Evolutionary conservation across 2,797 vertebrate genomes (phyloP).

Genomic region (Lateolabrax maculatus): DNA sequence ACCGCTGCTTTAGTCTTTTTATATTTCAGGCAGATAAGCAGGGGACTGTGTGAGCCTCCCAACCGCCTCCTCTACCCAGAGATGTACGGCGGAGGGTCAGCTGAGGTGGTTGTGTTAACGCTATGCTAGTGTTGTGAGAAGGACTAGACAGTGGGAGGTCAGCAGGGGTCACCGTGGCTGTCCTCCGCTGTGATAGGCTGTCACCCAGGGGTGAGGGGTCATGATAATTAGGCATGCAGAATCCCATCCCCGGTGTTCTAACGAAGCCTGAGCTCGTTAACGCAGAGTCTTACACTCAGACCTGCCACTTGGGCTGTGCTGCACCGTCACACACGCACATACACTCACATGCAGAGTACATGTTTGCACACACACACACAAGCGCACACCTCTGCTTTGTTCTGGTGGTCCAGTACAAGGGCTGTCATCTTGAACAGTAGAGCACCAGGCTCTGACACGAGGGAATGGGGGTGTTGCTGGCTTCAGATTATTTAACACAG

Average conservation of each 20-base stretch:
- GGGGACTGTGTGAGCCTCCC: constrained; percentile 34
- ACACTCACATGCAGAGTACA: constrained; percentile 36
- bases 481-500: constrained; percentile 21
- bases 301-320: constrained; percentile 80
- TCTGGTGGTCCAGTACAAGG: constrained; percentile 56
- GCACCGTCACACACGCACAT: constrained; percentile 68
- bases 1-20: constrained; percentile 13
- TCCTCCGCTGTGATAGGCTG: constrained; percentile 86
- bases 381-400: constrained; percentile 68
- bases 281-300: constrained; percentile 80
- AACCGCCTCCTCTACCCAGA: constrained; percentile 41
- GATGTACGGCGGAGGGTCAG: constrained; percentile 60
- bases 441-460: constrained; percentile 40
- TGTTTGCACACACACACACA: constrained; percentile 43
- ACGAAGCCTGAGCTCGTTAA: constrained; percentile 84
- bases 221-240: constrained; percentile 81
- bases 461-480: constrained; percentile 52
- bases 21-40: constrained; percentile 38
- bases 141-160: constrained; percentile 82
- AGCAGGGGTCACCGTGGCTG: constrained; percentile 78
- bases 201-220: constrained; percentile 81
- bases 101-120: constrained; percentile 74
- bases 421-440: constrained; percentile 67
- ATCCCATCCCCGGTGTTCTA: constrained; percentile 73
- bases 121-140: constrained; percentile 80